Conservation (phyloP, 2,888 invertebrate species). For the Celastrina argiolus region DNA sequence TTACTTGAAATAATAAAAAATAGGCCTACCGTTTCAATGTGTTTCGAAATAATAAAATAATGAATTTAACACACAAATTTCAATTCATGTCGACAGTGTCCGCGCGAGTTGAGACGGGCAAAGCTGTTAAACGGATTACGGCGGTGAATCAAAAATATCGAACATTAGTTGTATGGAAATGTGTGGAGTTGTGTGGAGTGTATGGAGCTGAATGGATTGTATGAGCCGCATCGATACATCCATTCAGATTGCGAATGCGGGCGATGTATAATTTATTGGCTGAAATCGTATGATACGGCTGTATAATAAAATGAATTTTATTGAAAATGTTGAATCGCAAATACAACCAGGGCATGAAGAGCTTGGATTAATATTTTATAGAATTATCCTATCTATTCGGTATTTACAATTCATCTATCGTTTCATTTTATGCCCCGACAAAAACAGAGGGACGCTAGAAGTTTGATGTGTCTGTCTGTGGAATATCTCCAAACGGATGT, state of each 20-base stretch:
- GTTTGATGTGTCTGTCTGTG: no score
- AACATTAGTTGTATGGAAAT: slow-evolving; percentile 16
- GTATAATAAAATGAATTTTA: no score
- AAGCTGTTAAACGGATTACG: slow-evolving; percentile 33
- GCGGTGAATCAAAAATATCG: slow-evolving; percentile 34
- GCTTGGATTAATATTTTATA: no score
- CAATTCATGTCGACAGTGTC: not conserved
- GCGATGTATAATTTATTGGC: not conserved
- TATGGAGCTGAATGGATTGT: not conserved
- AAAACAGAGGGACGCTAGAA: no score
- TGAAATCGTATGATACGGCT: not conserved
- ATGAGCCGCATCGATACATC: slow-evolving; percentile 9
- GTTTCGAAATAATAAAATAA: no score
- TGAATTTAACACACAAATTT: not conserved
- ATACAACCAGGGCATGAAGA: not conserved
- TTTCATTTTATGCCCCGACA: no score
- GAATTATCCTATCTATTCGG: no score
- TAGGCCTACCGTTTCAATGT: no score
- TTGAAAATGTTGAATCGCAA: not conserved
- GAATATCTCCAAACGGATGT: no score
- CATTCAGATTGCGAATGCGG: slow-evolving; percentile 5
- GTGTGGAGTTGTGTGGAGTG: slow-evolving; percentile 2
- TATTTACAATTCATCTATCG: no score
- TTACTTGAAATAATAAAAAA: no score
- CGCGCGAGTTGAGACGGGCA: not conserved